Conservation (phyloP, 2,888 invertebrate species). For the Tipula vernalis region DNA sequence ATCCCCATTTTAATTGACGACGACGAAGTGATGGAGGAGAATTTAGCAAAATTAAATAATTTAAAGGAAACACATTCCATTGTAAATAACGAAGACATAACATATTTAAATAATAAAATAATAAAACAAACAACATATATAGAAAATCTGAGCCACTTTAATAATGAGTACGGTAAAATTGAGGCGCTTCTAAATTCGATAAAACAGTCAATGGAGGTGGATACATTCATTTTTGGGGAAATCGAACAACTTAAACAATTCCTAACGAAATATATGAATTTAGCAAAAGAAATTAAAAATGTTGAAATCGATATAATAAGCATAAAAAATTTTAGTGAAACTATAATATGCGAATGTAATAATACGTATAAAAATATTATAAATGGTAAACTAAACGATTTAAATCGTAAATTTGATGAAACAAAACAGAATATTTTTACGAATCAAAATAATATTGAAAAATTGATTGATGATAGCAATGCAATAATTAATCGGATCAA, state of each 20-base stretch:
- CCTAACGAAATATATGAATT: conserved; percentile 19
- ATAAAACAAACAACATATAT: conserved; percentile 35
- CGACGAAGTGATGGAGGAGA: conserved; percentile 27
- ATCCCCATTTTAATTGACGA: conserved; percentile 26
- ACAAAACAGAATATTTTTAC: conserved; percentile 27
- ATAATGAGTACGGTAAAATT: conserved; percentile 30
- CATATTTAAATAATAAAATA: conserved; percentile 29
- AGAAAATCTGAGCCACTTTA: conserved; percentile 33
- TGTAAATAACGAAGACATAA: conserved; percentile 29
- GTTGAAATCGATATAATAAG: conserved; percentile 36
- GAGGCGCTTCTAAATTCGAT: conserved; percentile 17
- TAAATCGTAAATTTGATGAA: conserved; percentile 28
- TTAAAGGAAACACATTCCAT: conserved; percentile 13
- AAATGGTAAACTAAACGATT: conserved; percentile 24
- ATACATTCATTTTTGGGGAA: conserved; percentile 21
- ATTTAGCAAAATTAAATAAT: conserved; percentile 26
- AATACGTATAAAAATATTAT: conserved; percentile 24
- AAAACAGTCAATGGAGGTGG: conserved; percentile 17
- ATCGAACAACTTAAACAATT: conserved; percentile 19
- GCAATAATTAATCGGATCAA: conserved; percentile 26
- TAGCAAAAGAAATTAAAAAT: conserved; percentile 31
- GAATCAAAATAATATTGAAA: conserved; percentile 25
- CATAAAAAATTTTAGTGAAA: conserved; percentile 33
- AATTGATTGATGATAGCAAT: conserved; percentile 26
- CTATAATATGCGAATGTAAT: conserved; percentile 31